Evolutionary conservation across 2,113 vertebrate species (phyloP), one percentile per base, ranked within the genome.

Genomic region (Recurvirostra avosetta): DNA sequence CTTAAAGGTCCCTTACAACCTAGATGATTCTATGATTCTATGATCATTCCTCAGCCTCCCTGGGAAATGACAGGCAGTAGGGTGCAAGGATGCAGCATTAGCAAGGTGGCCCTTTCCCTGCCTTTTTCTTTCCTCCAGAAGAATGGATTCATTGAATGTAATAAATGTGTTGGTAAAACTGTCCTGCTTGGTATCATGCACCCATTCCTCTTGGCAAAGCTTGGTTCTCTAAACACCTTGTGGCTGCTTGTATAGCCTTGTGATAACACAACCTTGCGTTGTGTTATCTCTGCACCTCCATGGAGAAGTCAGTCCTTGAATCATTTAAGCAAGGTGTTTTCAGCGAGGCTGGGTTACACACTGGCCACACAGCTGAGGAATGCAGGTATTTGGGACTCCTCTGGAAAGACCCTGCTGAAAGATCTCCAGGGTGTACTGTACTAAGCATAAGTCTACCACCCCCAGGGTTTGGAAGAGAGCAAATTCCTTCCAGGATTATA

Each of bases 401-500:
- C 52, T 93, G 63, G 91, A 83, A 81, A 83, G 93, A 78, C 79
- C 74, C 85, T 88, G 76, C 77, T 93, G 92, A 95, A 96, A 92
- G 88, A 92, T 89, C 96, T 98, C 81, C 36, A 29, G 96, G 96
- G 97, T 96, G 93, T 96, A 96, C 97, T 97, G 97, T 95, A 95
- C 95, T 95, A 76, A 97, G 74, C 93, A 92, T 90, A 96, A 96
- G 86, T 96, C 97, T 96, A 71, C 97, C 87, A 97, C 96, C 97
- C 92, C 93, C 92, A 91, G 96, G 97, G 96, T 98, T 97, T 97
- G 97, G 97, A 98, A 97, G 97, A 98, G 97, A 97, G 96, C 94
- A 97, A 98, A 99, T 99, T 99, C 98, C 97, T 98, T 97, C 94
- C 91, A 98, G 98, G 98, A 99, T 99, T 99, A 99, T 97, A 98